A percentile compares a stretch with the other conserved stretches of the same genome.
Conservation (phyloP, 2,888 invertebrate species). For the Sussaba pulchella region DNA sequence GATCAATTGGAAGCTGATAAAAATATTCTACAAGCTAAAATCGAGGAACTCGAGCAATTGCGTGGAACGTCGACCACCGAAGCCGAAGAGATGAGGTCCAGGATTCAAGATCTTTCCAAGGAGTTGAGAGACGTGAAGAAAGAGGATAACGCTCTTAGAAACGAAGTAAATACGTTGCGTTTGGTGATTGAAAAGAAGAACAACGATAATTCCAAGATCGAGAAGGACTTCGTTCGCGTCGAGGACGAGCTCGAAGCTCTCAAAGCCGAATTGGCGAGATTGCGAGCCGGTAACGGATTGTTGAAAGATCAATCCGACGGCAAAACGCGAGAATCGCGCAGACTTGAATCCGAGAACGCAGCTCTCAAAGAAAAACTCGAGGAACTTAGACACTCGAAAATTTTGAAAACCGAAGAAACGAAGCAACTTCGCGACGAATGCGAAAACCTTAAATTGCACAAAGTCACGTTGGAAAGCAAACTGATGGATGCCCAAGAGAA, state of each 20-base stretch:
- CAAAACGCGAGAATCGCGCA: slow-evolving; percentile 59
- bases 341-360: slow-evolving; percentile 68
- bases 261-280: slow-evolving; percentile 70
- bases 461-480: slow-evolving; percentile 53
- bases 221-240: slow-evolving; percentile 49
- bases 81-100: slow-evolving; percentile 37
- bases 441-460: slow-evolving; percentile 65
- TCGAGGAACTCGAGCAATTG: slow-evolving; percentile 55
- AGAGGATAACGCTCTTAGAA: slow-evolving; percentile 59
- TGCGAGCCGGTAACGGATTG: slow-evolving; percentile 66
- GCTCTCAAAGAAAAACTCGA: slow-evolving; percentile 73
- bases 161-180: slow-evolving; percentile 62
- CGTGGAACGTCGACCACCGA: slow-evolving; percentile 44
- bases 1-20: slow-evolving; percentile 33
- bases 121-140: slow-evolving; percentile 25
- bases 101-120: slow-evolving; percentile 23
- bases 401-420: slow-evolving; percentile 51
- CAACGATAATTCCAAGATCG: slow-evolving; percentile 46
- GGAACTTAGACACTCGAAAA: slow-evolving; percentile 66
- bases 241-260: slow-evolving; percentile 69
- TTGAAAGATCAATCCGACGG: slow-evolving; percentile 65
- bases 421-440: slow-evolving; percentile 63
- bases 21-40: slow-evolving; percentile 33
- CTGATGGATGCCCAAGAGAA: slow-evolving; percentile 59
- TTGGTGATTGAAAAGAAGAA: slow-evolving; percentile 39